These are phyloP conservation scores for Eupithecia vulgata DNA, from an alignment of 2,888 invertebrate genomes.

Conservation along the genomic window DNA sequence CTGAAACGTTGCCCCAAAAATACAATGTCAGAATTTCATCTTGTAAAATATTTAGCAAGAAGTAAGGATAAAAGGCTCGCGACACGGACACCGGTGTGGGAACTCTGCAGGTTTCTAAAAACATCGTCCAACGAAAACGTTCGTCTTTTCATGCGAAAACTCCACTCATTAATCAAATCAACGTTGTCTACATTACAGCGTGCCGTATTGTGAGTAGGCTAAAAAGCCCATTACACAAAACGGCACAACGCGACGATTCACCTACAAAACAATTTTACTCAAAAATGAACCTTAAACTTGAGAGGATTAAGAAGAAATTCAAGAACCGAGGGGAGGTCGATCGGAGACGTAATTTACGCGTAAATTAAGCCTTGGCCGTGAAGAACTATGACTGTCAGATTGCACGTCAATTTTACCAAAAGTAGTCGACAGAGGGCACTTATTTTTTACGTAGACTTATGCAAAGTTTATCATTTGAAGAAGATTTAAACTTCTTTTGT, in stretches of 20 bases:
- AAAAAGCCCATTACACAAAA: constrained; percentile 73
- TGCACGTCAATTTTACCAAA: no score
- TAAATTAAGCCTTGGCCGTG: no score
- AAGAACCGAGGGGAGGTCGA: constrained; percentile 44
- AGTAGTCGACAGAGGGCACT: no score
- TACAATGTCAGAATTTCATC: constrained; percentile 24
- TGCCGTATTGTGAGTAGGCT: constrained; percentile 71
- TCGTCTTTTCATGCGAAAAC: constrained; percentile 72
- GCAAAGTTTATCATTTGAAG: no score
- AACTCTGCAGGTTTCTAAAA: constrained; percentile 63
- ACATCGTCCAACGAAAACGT: constrained; percentile 62
- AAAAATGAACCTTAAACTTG: constrained; percentile 60
- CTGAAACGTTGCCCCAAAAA: constrained; percentile 20
- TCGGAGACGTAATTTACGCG: constrained; percentile 66
- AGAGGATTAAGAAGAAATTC: constrained; percentile 39
- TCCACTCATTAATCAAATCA: constrained; percentile 78
- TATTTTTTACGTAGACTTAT: no score
- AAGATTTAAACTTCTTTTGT: no score
- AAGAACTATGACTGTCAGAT: no score
- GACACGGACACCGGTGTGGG: constrained; percentile 56
- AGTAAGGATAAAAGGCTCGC: constrained; percentile 52
- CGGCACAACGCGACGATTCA: constrained; percentile 56
- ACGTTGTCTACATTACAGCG: constrained; percentile 75
- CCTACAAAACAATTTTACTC: constrained; percentile 50
- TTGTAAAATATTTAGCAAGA: constrained; percentile 44